Evolutionary conservation across 2,113 vertebrate species (phyloP).

Genomic region (Colinus virginianus): DNA sequence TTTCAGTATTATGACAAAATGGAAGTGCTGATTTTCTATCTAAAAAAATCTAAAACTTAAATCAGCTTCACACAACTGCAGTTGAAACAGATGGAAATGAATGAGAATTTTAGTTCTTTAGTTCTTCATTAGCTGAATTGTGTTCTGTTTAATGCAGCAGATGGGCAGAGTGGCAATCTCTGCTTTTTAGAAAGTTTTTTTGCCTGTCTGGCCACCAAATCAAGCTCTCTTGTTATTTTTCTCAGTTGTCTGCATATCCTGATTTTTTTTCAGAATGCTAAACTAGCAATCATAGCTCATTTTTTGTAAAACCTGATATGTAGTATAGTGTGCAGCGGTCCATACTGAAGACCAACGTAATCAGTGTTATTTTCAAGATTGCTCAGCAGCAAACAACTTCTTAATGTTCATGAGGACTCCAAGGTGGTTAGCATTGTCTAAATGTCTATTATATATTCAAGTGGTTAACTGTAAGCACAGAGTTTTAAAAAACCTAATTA

Average conservation of each 20-base stretch:
- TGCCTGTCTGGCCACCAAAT: background rate
- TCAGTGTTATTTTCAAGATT: background rate
- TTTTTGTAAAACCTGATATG: background rate
- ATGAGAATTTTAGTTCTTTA: background rate
- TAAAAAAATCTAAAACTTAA: background rate
- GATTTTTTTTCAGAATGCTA: background rate
- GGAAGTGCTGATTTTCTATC: background rate
- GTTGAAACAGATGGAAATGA: background rate
- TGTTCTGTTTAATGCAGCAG: background rate
- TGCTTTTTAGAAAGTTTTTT: background rate
- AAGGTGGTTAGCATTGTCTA: background rate
- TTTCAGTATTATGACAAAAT: background rate
- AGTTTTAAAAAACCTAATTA: background rate
- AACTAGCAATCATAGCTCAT: background rate
- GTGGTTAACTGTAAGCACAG: background rate
- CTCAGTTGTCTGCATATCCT: background rate
- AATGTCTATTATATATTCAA: background rate
- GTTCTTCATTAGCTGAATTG: background rate
- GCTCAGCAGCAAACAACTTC: background rate
- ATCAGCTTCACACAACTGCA: background rate
- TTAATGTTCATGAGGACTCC: background rate
- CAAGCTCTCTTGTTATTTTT: background rate
- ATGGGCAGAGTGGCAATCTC: background rate
- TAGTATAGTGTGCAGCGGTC: background rate
- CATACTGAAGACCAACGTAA: background rate